Conservation (phyloP, 2,113 vertebrate species). For the Chroicocephalus ridibundus region DNA sequence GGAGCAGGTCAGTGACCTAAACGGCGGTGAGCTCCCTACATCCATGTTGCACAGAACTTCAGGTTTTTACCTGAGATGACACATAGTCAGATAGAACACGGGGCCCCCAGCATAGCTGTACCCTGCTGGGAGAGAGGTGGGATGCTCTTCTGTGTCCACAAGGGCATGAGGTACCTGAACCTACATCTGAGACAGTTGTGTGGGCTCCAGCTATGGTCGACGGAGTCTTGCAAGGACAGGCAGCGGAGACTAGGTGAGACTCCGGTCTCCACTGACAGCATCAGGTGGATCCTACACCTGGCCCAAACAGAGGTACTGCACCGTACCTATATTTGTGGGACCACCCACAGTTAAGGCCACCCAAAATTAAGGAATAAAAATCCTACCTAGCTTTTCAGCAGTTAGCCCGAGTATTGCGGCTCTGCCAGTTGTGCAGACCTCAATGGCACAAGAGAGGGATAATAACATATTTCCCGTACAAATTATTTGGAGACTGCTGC, state of each 20-base stretch:
- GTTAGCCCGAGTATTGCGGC: background rate
- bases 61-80: background rate
- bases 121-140: background rate
- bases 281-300: background rate
- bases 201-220: background rate
- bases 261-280: background rate
- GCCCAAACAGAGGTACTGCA: background rate
- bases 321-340: no score
- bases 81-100: background rate
- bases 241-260: background rate
- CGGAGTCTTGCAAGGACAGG: background rate
- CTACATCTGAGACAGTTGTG: background rate
- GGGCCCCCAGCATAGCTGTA: background rate
- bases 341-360: background rate
- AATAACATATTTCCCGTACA: background rate
- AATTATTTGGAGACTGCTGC: background rate
- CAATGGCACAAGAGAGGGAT: background rate
- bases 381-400: background rate
- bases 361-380: background rate
- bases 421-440: background rate
- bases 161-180: fast-evolving
- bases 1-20: background rate
- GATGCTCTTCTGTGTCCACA: background rate
- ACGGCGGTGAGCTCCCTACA: background rate
- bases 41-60: background rate